Evolutionary conservation across 35 echinoderm and acorn worm species (phyloP).

Genomic region (Lytechinus pictus): DNA sequence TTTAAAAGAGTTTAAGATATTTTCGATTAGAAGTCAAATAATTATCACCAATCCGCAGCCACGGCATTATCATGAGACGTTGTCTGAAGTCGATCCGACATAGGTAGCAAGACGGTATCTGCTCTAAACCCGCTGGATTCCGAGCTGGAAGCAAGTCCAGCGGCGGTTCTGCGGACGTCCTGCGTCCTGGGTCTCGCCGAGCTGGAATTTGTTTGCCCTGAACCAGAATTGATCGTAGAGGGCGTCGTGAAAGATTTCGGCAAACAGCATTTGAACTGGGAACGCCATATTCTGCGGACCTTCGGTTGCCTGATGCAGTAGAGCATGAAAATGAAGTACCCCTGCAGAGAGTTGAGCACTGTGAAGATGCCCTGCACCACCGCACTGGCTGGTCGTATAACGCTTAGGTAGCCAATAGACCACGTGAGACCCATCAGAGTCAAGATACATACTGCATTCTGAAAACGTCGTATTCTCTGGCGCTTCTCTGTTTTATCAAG

Average conservation of each 20-base stretch:
- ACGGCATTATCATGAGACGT: no score
- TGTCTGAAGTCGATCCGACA: no score
- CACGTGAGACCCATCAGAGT: conserved; percentile 42
- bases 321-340: conserved; percentile 51
- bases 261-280: not conserved
- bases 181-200: not conserved
- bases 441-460: conserved; percentile 50
- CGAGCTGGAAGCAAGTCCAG: no score
- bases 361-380: conserved; percentile 18
- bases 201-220: not conserved
- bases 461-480: not conserved
- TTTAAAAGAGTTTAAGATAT: no score
- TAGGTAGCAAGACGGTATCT: no score
- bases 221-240: not conserved
- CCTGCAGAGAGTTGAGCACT: conserved; percentile 47
- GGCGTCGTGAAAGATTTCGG: not conserved
- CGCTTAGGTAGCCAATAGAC: conserved; percentile 20
- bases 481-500: not conserved
- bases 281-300: conserved; percentile 23
- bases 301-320: conserved; percentile 42
- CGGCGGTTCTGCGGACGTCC: no score
- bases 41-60: no score
- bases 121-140: no score
- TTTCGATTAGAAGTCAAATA: no score
- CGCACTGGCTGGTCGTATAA: conserved; percentile 17